Evolutionary conservation across 2,888 invertebrate genomes (phyloP), one percentile per base, ranked within the genome.

Genomic region (Quadroppia sp.): DNA sequence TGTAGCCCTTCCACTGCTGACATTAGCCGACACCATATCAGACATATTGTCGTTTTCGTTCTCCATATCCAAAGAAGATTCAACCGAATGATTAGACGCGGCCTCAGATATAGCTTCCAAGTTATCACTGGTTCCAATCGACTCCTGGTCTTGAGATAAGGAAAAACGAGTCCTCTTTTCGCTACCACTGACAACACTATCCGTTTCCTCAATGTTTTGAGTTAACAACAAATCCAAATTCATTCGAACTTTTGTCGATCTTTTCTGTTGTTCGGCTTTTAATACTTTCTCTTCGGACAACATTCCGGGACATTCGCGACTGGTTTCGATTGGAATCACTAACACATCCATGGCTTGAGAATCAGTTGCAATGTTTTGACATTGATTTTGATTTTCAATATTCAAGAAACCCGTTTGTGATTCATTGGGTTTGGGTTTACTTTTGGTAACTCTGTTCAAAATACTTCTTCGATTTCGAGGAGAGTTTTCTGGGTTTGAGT

Each of bases 11-110:
- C 95, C 90, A 74, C 79, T 79, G 61, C 79, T 80, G 1, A 94
- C 94, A 83, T 96, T 95, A 0, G 95, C 95, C 0, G 94, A 95
- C 75, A 95, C 90, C 94, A 97, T 95, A 81, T 98, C 98, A 0
- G 95, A 95, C 28, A 98, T 86, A 84, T 96, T 96, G 82, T 95
- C 95, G 80, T 90, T 90, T 80, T 87, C 87, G 79, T 85, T 85
- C 82, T 92, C 92, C 71, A 80, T 80, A 67, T 83, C 83, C 74
- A 94, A 84, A 80, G 94, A 94, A 0, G 86, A 86, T 6, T 92
- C 92, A 72, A 94, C 94, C 78, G 94, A 94, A 83, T 94, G 94
- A 83, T 94, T 94, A 73, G 94, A 94, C 0, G 95, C 94, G 0
- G 94, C 95, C 82, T 96, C 96, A 1, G 94, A 95, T 32, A 95